Percentiles rank a stretch among this genome's conserved stretches.
Conservation (phyloP, 1,140 invertebrate species). For the Temnothorax curvispinosus region DNA sequence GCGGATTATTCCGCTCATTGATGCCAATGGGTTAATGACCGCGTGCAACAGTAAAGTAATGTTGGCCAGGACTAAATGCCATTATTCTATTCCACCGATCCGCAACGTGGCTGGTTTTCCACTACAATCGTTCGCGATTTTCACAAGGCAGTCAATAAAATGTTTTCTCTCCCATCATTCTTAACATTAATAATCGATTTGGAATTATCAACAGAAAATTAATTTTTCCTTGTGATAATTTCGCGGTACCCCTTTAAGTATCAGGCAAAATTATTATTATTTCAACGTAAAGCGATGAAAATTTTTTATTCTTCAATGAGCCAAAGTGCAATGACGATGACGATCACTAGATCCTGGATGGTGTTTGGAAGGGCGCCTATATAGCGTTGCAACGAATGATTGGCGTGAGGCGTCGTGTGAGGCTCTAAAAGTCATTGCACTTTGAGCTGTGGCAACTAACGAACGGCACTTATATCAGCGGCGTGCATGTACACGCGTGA, state of each 20-base stretch:
- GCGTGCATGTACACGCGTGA: not conserved
- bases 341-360: not conserved
- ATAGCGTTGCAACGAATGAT: conserved; percentile 30
- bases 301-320: not conserved
- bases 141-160: not conserved
- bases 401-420: not conserved
- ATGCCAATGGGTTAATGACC: conserved; percentile 46
- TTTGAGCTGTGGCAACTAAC: conserved; percentile 35
- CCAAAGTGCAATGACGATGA: conserved; percentile 1
- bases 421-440: conserved; percentile 53
- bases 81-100: conserved; percentile 36
- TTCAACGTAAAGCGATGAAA: not conserved
- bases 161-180: not conserved
- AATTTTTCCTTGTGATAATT: not conserved
- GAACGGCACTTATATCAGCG: conserved; percentile 37
- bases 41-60: conserved; percentile 46
- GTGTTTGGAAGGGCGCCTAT: conserved; percentile 1
- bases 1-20: conserved; percentile 52
- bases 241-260: not conserved
- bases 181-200: not conserved
- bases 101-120: conserved; percentile 13
- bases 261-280: not conserved
- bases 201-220: not conserved
- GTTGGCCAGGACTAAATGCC: conserved; percentile 5
- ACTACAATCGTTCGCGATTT: not conserved